These are phyloP conservation scores for Tichodroma muraria DNA, from an alignment of 2,113 vertebrate species.

Conservation along the genomic window DNA sequence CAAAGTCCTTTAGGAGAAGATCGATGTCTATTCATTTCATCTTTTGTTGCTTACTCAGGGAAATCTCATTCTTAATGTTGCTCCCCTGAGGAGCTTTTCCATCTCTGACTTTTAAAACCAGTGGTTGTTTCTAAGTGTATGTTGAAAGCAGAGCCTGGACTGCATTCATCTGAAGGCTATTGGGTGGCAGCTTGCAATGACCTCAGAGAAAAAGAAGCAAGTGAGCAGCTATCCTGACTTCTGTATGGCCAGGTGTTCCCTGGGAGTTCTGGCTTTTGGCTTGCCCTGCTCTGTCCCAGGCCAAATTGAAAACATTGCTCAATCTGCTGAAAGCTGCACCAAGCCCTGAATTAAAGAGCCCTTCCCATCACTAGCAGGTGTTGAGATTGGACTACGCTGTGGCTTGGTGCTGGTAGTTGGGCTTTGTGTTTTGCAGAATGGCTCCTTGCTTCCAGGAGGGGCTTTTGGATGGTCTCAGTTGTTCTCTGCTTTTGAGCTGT, in stretches of 20 bases:
- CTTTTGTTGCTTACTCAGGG: conserved; percentile 40
- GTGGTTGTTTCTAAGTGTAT: neutral
- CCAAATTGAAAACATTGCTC: neutral
- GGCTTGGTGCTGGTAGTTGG: neutral
- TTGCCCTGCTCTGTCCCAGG: neutral
- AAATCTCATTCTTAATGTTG: conserved; percentile 12
- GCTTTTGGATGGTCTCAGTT: neutral
- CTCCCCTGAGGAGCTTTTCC: neutral
- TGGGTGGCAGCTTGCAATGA: neutral
- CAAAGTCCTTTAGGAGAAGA: conserved; percentile 45
- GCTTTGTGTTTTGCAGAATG: neutral
- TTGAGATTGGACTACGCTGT: neutral
- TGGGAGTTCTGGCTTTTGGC: neutral
- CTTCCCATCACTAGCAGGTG: neutral
- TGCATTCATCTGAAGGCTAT: neutral
- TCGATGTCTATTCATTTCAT: conserved; percentile 39
- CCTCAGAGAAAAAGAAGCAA: neutral
- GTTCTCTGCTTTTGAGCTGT: neutral
- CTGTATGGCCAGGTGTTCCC: neutral
- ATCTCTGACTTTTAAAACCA: neutral
- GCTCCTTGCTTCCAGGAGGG: neutral
- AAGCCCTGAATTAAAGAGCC: neutral
- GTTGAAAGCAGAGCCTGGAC: neutral
- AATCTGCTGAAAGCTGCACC: neutral
- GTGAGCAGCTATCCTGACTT: neutral